Percentiles rank a stretch among this genome's conserved stretches.
Evolutionary conservation across 2,888 invertebrate species (phyloP).

Genomic region (Tupiocoris notatus): DNA sequence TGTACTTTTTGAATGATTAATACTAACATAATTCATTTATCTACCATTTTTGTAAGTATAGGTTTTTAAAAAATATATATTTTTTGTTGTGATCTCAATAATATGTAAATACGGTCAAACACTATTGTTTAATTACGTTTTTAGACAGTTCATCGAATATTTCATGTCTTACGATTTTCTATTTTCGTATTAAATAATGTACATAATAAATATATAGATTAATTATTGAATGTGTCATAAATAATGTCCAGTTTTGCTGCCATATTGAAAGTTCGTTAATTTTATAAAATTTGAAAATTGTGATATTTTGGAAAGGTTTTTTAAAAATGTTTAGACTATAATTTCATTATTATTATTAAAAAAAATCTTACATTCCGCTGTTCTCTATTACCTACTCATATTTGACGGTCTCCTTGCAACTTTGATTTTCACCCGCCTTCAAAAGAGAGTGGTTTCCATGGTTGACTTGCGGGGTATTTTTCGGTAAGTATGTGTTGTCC

Average conservation of each 20-base stretch:
- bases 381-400: no score
- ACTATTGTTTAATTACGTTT: not conserved
- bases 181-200: not conserved
- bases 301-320: not conserved
- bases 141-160: not conserved
- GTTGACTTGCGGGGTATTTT: no score
- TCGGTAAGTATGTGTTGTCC: no score
- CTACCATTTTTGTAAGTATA: no score
- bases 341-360: not conserved
- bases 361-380: not conserved
- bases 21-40: not conserved
- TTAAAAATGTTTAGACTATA: not conserved
- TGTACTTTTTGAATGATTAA: no score
- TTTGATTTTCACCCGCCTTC: no score
- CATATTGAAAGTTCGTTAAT: not conserved
- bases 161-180: not conserved
- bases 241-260: not conserved
- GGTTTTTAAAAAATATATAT: conserved; percentile 16
- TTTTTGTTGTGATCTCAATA: conserved; percentile 19
- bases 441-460: no score
- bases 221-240: not conserved
- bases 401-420: no score
- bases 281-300: not conserved
- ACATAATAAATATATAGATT: not conserved
- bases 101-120: not conserved